Evolutionary conservation across 1,140 invertebrate genomes (phyloP).

Genomic region (Drosophila elegans): DNA sequence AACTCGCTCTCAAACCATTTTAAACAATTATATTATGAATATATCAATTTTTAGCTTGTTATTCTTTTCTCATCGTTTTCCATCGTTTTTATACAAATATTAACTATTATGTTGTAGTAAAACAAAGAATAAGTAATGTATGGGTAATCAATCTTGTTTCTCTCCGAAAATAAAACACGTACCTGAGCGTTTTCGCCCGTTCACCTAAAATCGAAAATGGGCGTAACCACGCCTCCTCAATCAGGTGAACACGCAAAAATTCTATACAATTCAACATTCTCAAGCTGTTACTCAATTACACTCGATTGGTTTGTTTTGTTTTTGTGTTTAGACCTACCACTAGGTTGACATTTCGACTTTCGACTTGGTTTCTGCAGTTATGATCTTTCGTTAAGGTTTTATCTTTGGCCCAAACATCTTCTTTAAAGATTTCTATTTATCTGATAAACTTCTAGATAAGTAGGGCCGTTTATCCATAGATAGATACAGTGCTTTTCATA

Average conservation of each 20-base stretch:
- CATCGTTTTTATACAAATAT: constrained; percentile 64
- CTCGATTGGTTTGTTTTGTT: constrained; percentile 72
- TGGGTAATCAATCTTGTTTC: constrained; percentile 87
- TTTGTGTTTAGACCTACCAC: constrained; percentile 59
- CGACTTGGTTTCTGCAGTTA: constrained; percentile 53
- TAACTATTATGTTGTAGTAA: constrained; percentile 79
- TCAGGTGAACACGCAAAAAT: constrained; percentile 66
- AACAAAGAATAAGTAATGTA: constrained; percentile 83
- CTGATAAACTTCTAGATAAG: background rate
- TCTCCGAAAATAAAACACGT: constrained; percentile 86
- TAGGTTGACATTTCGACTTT: constrained; percentile 70
- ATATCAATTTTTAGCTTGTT: constrained; percentile 54
- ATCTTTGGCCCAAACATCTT: constrained; percentile 1
- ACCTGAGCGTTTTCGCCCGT: constrained; percentile 83
- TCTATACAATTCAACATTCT: constrained; percentile 83
- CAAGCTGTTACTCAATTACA: constrained; percentile 80
- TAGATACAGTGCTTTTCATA: constrained; percentile 21
- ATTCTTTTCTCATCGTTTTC: constrained; percentile 18
- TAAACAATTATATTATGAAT: constrained; percentile 67
- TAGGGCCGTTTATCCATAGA: background rate
- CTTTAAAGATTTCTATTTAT: background rate
- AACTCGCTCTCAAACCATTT: constrained; percentile 23
- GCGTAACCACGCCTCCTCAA: background rate
- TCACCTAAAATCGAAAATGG: constrained; percentile 10
- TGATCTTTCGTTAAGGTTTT: constrained; percentile 17